These are phyloP conservation scores for Masnerella sp. DNA, from an alignment of 2,888 invertebrate genomes.

Conservation along the genomic window DNA sequence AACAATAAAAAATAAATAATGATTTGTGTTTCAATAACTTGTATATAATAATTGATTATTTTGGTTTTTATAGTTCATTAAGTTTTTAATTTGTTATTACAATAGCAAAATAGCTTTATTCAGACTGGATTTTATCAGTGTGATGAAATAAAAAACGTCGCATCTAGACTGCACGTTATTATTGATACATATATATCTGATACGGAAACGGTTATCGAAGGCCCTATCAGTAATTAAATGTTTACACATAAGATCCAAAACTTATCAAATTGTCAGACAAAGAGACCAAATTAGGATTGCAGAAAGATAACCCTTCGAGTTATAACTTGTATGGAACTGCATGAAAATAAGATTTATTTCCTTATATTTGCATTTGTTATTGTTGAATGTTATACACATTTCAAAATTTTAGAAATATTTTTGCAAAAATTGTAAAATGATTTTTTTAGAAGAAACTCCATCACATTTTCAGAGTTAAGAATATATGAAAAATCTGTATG, in stretches of 20 bases:
- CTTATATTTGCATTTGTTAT: too few species aligned
- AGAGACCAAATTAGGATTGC: constrained; percentile 24
- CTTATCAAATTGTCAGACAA: constrained; percentile 29
- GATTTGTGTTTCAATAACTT: neutral
- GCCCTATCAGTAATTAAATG: constrained; percentile 40
- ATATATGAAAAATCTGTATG: too few species aligned
- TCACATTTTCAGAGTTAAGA: too few species aligned
- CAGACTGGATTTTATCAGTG: too few species aligned
- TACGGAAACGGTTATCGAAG: constrained; percentile 30
- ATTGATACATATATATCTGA: constrained; percentile 7
- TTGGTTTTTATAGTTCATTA: too few species aligned
- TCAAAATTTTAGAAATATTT: too few species aligned
- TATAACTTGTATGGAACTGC: too few species aligned
- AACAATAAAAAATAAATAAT: neutral
- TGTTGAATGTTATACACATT: too few species aligned
- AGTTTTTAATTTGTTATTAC: neutral
- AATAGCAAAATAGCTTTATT: neutral
- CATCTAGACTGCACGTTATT: neutral
- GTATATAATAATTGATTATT: neutral
- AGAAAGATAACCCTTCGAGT: constrained; percentile 19
- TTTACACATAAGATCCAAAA: constrained; percentile 34
- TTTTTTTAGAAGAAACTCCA: too few species aligned
- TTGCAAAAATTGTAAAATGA: too few species aligned
- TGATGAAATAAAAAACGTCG: too few species aligned
- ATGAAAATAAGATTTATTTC: too few species aligned